Evolutionary conservation across 2,113 vertebrate species (phyloP), one percentile per base, ranked within the genome.

Genomic region (Uropsilus gracilis): DNA sequence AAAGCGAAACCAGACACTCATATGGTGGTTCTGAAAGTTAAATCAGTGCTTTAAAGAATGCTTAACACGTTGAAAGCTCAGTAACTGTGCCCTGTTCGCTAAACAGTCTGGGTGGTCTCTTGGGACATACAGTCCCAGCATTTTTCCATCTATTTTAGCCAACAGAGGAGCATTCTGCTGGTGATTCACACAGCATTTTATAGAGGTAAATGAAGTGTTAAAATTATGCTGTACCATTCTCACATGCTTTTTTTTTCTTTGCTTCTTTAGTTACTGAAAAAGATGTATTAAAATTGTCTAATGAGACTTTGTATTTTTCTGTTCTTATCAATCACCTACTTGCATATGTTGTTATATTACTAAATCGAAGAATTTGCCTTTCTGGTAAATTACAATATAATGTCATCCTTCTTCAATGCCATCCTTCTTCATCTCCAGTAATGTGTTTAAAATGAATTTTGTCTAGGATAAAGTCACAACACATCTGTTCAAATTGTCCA

Each of bases 241-340:
- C n/a, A 46, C 11, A 82, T 17, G 61, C 3, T 37, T 83, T 42
- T 6, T 37, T 75, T 80, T 50, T 87, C 30, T n/a, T n/a, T n/a
- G n/a, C 37, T 75, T 96, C 24, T 34, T 86, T 6, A 46, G 32
- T 84, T 85, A 72, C n/a, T 81, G 24, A 91, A 77, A 77, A 82
- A 83, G 10, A 64, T 32, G 1, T 8, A 75, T 63, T 46, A 63
- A 84, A 94, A 71, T 12, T 80, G 9, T 42, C 57, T 44, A 63
- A 1, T 71, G 20, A 42, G n/a, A 59, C 50, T 34, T 12, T 69
- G 8, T n/a, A 71, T 66, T 63, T 66, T 89, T 53, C 8, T 32
- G 11, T 18, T n/a, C 68, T 78, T 82, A 22, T 48, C 24, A 24
- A 30, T 37, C 88, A 63, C 69, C 55, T 80, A 71, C 61, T 48